Percentiles rank a stretch among this genome's conserved stretches.
These are phyloP conservation scores for Myotis vivesi DNA, from an alignment of 2,797 vertebrate genomes.

Conservation along the genomic window DNA sequence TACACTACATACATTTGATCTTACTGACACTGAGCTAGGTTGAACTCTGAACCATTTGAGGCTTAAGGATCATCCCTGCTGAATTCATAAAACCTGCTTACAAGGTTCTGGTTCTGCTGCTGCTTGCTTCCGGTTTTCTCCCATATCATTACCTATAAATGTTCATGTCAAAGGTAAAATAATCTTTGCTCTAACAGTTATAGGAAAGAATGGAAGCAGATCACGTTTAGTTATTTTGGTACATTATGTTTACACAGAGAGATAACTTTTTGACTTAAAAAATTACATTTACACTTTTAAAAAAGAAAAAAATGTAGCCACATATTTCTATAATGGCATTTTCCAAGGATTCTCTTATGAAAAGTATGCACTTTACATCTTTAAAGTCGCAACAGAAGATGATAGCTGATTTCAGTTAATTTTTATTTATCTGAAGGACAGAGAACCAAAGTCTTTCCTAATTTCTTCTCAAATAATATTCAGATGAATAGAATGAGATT, in stretches of 20 bases:
- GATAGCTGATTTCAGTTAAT: not conserved
- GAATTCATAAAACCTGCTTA: not conserved
- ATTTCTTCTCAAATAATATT: conserved; percentile 22
- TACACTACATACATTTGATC: not conserved
- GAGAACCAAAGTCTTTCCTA: not conserved
- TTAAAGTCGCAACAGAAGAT: not conserved
- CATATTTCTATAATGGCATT: not conserved
- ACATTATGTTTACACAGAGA: not conserved
- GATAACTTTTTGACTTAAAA: not conserved
- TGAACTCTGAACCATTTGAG: conserved; percentile 3
- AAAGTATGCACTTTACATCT: not conserved
- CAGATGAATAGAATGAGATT: conserved; percentile 25
- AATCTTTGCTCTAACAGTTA: not conserved
- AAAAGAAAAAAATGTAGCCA: not conserved
- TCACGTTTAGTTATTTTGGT: not conserved
- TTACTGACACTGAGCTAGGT: not conserved
- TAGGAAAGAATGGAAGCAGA: not conserved
- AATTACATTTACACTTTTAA: not conserved
- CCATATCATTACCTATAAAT: not conserved
- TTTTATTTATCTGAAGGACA: conserved; percentile 6
- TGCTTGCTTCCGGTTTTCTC: not conserved
- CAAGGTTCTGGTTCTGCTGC: not conserved
- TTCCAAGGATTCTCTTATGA: not conserved
- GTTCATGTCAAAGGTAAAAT: not conserved
- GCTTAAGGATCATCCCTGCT: not conserved